A percentile compares a stretch with the other conserved stretches of the same genome.
Conservation (phyloP, 1,140 invertebrate genomes). For the Drosophila oshimai region DNA sequence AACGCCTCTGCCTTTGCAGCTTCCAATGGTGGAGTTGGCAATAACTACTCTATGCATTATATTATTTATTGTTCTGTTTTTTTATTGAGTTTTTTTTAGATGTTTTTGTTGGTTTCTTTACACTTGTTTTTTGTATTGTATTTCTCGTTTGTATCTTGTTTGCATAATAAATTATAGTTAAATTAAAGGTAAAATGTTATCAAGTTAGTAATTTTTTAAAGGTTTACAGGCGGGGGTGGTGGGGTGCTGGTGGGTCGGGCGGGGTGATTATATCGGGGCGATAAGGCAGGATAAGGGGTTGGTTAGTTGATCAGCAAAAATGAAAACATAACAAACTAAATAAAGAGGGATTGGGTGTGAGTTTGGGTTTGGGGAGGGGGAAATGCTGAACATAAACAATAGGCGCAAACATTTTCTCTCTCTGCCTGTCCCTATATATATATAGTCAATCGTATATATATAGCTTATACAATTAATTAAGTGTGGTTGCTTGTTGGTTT, state of each 20-base stretch:
- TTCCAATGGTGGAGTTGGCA: slow-evolving; percentile 9
- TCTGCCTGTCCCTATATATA: slow-evolving; percentile 21
- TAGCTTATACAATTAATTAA: slow-evolving; percentile 71
- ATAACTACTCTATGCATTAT: slow-evolving; percentile 48
- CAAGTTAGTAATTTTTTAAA: slow-evolving; percentile 55
- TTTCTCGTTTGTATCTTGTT: slow-evolving; percentile 71
- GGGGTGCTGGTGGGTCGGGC: slow-evolving; percentile 32
- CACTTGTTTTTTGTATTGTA: slow-evolving; percentile 73
- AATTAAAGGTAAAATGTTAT: slow-evolving; percentile 75
- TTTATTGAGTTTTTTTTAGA: slow-evolving; percentile 65
- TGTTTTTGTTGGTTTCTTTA: slow-evolving; percentile 67
- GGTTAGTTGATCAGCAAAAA: slow-evolving; percentile 23
- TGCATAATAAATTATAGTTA: slow-evolving; percentile 78
- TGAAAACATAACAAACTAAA: slow-evolving; percentile 48
- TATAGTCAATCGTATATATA: slow-evolving; percentile 52
- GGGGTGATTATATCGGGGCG: background rate
- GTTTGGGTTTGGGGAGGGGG: background rate
- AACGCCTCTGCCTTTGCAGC: slow-evolving; percentile 9
- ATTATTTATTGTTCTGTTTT: slow-evolving; percentile 75
- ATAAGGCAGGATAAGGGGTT: background rate
- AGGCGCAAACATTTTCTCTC: slow-evolving; percentile 42
- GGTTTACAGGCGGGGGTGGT: slow-evolving; percentile 21
- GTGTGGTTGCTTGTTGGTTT: slow-evolving; percentile 56
- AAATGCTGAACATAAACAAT: slow-evolving; percentile 56
- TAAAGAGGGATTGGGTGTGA: background rate